Conservation (phyloP, 2,113 vertebrate genomes). For the Grammomys dolichurus region DNA sequence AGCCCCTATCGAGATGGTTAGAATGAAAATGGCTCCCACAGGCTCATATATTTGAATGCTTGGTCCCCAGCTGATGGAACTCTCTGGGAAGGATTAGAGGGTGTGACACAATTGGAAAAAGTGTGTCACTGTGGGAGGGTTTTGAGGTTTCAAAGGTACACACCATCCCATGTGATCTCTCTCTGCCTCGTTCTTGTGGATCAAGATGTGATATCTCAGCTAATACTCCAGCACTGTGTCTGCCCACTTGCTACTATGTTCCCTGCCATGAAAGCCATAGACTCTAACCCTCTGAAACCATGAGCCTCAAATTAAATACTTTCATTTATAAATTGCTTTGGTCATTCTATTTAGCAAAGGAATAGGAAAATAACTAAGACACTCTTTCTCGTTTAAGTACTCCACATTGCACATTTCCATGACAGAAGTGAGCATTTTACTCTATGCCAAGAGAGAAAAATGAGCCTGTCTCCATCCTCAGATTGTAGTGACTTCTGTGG, state of each 20-base stretch:
- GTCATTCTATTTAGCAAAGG: background rate
- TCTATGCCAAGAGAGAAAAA: background rate
- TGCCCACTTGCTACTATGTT: background rate
- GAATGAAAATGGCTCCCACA: background rate
- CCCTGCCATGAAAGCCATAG: background rate
- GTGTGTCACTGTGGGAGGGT: background rate
- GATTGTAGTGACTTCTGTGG: background rate
- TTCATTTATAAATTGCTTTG: background rate
- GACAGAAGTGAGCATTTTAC: background rate
- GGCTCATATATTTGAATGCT: background rate
- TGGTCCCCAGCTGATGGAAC: background rate
- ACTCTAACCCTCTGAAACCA: background rate
- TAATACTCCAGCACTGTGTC: background rate
- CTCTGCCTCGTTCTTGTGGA: background rate
- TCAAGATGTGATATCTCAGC: background rate
- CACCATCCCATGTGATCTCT: background rate
- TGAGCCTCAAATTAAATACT: background rate
- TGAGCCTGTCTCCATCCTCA: background rate
- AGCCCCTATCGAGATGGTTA: too few relatives aligned
- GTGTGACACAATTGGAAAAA: background rate
- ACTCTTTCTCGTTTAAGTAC: background rate
- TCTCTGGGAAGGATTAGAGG: background rate
- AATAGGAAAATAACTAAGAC: background rate
- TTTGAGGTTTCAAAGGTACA: background rate
- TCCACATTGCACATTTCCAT: too few relatives aligned